A percentile compares a stretch with the other conserved stretches of the same genome.
phyloP scores from a whole-genome alignment of 23 tunicate genomes.

The Clavelina lepadiformis region DNA sequence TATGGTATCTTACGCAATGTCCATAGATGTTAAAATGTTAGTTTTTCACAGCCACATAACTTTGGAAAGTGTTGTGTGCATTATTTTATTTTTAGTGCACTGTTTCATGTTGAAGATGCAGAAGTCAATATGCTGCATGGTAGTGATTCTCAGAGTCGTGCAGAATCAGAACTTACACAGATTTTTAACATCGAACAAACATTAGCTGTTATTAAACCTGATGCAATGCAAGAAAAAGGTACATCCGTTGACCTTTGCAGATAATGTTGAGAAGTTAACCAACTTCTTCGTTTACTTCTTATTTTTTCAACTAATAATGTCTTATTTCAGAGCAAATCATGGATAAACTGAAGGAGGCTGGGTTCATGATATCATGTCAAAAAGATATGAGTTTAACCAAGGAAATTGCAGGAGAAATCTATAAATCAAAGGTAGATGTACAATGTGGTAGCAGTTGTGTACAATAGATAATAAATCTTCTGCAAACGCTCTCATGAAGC shows the following conservation, averaged over 20 bases:
- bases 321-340: constrained; percentile 60
- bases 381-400: constrained; percentile 72
- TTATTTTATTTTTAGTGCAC: constrained; percentile 40
- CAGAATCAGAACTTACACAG: constrained; percentile 55
- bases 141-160: constrained; percentile 60
- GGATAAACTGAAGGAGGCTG: constrained; percentile 71
- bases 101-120: constrained; percentile 71
- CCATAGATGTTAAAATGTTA: too few species aligned
- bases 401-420: constrained; percentile 80
- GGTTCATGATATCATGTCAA: constrained; percentile 83
- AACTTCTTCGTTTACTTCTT: too few species aligned
- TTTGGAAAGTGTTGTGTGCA: too few species aligned
- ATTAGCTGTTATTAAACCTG: constrained; percentile 91
- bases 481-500: too few species aligned
- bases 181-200: constrained; percentile 70
- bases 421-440: constrained; percentile 65
- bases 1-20: too few species aligned
- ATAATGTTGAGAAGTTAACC: too few species aligned
- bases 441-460: background rate
- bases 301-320: background rate
- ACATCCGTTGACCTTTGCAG: too few species aligned
- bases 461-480: too few species aligned
- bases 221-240: constrained; percentile 82
- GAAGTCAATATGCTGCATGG: constrained; percentile 87
- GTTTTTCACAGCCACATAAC: too few species aligned